These are phyloP conservation scores for Phyllostomus discolor DNA, from an alignment of 2,113 vertebrate species.

Conservation along the genomic window DNA sequence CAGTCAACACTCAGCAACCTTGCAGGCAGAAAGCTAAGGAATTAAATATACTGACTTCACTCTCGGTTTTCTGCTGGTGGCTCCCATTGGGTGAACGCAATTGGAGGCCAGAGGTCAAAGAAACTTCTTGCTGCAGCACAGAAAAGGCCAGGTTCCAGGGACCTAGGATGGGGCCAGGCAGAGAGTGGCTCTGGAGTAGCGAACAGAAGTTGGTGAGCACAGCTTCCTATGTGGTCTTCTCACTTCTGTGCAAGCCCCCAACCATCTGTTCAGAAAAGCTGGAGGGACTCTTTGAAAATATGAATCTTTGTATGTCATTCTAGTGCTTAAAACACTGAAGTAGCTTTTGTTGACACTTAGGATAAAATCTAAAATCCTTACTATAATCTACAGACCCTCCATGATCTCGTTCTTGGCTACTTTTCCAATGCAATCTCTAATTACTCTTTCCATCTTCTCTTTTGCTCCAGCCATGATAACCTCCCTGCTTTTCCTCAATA, in stretches of 20 bases:
- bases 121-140: neutral
- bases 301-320: neutral
- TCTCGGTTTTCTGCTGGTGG: neutral
- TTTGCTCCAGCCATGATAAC: neutral
- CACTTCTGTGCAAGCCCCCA: neutral
- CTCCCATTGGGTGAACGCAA: neutral
- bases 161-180: neutral
- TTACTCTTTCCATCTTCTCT: constrained; percentile 7
- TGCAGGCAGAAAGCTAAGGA: neutral
- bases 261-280: neutral
- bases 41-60: neutral
- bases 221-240: neutral
- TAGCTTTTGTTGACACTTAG: constrained; percentile 30
- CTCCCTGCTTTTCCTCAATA: neutral
- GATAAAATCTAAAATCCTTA: constrained; percentile 48
- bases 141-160: neutral
- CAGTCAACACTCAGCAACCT: neutral
- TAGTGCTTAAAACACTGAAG: constrained; percentile 18
- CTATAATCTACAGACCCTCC: neutral
- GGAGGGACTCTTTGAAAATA: neutral
- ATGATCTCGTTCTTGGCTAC: constrained; percentile 60
- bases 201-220: neutral
- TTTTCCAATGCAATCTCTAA: constrained; percentile 34
- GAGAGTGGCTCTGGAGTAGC: neutral
- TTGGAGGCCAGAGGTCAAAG: neutral